A percentile compares a stretch with the other conserved stretches of the same genome.
These are phyloP conservation scores for Crypturellus tataupa DNA, from an alignment of 2,797 vertebrate species.

Conservation along the genomic window DNA sequence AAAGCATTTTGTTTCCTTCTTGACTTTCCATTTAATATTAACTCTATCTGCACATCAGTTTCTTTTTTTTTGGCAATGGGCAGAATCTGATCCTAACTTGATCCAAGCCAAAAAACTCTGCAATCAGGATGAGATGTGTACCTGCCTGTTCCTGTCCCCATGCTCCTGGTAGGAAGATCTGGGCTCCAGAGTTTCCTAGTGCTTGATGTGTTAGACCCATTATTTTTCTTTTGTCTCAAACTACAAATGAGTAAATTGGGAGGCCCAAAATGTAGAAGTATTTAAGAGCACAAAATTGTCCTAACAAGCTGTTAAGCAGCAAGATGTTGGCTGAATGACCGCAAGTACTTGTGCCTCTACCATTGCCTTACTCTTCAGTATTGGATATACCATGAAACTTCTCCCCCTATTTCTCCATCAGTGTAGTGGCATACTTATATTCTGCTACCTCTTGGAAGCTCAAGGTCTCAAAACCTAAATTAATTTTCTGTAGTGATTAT, in stretches of 20 bases:
- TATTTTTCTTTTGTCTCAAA: neutral
- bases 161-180: neutral
- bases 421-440: neutral
- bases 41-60: neutral
- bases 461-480: neutral
- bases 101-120: neutral
- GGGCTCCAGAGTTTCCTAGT: neutral
- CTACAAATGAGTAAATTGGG: neutral
- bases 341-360: neutral
- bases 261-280: neutral
- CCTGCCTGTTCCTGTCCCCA: rapidly evolving
- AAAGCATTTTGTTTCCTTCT: conserved; percentile 53
- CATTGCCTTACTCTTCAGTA: neutral
- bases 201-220: neutral
- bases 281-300: neutral
- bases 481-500: neutral
- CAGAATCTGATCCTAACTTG: neutral
- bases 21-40: conserved; percentile 54
- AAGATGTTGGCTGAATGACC: neutral
- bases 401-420: neutral
- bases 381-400: neutral
- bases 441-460: neutral
- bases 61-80: neutral
- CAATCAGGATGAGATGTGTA: neutral
- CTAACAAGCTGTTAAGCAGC: neutral